These are phyloP conservation scores for Tenebrio molitor DNA, from an alignment of 1,140 invertebrate species.

Conservation along the genomic window DNA sequence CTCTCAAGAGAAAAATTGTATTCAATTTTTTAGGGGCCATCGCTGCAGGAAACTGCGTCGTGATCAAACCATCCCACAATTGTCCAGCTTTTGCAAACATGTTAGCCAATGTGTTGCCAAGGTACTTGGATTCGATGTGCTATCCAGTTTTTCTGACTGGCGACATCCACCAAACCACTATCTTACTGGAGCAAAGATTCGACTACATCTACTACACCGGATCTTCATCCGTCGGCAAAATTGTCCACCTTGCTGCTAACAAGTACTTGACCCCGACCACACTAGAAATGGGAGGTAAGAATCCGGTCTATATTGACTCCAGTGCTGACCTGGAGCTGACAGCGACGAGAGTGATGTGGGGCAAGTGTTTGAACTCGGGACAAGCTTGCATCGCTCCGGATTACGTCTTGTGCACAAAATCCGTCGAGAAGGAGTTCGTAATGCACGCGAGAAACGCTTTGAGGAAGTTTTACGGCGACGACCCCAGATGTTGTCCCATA, in stretches of 20 bases:
- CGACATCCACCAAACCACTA: slow-evolving; percentile 86
- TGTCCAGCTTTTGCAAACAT: slow-evolving; percentile 78
- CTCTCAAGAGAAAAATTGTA: not conserved
- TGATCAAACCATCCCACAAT: slow-evolving; percentile 95
- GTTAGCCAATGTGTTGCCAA: slow-evolving; percentile 82
- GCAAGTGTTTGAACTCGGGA: slow-evolving; percentile 93
- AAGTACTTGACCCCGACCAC: slow-evolving; percentile 95
- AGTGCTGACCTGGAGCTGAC: slow-evolving; percentile 80
- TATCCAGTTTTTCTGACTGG: slow-evolving; percentile 73
- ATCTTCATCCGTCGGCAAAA: slow-evolving; percentile 85
- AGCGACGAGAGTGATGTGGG: slow-evolving; percentile 90
- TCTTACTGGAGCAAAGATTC: slow-evolving; percentile 89
- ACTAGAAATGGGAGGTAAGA: slow-evolving; percentile 96
- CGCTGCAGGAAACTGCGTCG: slow-evolving; percentile 92
- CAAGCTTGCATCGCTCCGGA: slow-evolving; percentile 99
- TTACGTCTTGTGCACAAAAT: slow-evolving; percentile 90
- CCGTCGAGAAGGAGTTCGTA: slow-evolving; percentile 80
- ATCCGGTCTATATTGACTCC: slow-evolving; percentile 89
- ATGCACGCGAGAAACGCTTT: slow-evolving; percentile 76
- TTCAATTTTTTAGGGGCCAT: slow-evolving; percentile 73
- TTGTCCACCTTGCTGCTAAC: slow-evolving; percentile 89
- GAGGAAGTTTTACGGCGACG: slow-evolving; percentile 87
- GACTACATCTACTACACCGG: slow-evolving; percentile 99
- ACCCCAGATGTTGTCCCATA: slow-evolving; percentile 86
- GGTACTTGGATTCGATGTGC: slow-evolving; percentile 84